phyloP scores from a whole-genome alignment of 1,140 invertebrate species.

The Drosophila asahinai region DNA sequence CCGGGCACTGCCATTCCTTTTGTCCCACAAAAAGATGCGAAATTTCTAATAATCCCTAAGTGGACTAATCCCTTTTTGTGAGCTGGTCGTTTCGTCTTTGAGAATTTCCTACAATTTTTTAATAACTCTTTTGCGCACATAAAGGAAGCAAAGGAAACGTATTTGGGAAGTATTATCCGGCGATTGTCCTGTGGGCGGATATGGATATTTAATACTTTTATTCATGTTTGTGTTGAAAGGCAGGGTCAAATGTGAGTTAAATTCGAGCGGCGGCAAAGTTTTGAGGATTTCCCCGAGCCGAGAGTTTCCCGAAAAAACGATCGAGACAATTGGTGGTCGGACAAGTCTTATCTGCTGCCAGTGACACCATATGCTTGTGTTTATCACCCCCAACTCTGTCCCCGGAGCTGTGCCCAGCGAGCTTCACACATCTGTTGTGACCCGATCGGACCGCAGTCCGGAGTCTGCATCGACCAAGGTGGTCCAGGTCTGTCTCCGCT shows the following conservation, averaged over 20 bases:
- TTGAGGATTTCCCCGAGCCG: constrained; percentile 21
- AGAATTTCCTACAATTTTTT: constrained; percentile 47
- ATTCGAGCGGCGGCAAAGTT: constrained; percentile 48
- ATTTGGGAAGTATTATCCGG: constrained; percentile 52
- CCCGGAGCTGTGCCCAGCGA: constrained; percentile 23
- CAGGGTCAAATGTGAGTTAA: constrained; percentile 68
- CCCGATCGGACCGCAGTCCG: constrained; percentile 24
- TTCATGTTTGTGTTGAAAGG: constrained; percentile 42
- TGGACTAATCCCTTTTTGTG: constrained; percentile 77
- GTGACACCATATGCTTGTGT: constrained; percentile 67
- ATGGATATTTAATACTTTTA: constrained; percentile 80
- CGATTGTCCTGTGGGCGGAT: constrained; percentile 79
- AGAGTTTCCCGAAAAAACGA: constrained; percentile 44
- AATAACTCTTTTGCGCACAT: constrained; percentile 70
- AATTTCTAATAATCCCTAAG: constrained; percentile 76
- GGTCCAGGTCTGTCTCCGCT: constrained; percentile 70
- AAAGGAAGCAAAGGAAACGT: constrained; percentile 37
- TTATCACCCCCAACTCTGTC: constrained; percentile 28
- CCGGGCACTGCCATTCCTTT: constrained; percentile 34
- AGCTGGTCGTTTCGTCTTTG: constrained; percentile 43
- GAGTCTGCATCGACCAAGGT: constrained; percentile 54
- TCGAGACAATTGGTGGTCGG: constrained; percentile 51
- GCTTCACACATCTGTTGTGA: constrained; percentile 77
- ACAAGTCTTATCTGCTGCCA: constrained; percentile 41
- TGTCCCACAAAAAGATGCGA: constrained; percentile 46